Evolutionary conservation across 2,888 invertebrate species (phyloP), one percentile per base, ranked within the genome.

Genomic region (Dynastes maya): DNA sequence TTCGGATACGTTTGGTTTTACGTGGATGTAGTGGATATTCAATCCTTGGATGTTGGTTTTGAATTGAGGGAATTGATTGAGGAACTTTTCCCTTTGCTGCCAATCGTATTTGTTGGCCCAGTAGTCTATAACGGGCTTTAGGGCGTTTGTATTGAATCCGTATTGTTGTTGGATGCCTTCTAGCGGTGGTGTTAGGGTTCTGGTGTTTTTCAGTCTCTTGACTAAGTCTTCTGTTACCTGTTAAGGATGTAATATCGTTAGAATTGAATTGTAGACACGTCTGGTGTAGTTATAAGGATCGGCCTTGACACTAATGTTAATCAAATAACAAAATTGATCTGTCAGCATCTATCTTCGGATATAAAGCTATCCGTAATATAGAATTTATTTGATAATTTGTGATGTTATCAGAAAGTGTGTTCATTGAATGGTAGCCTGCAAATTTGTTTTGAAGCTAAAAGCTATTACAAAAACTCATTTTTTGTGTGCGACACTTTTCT

Each of bases 21-120:
- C 90, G 70, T 86, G 86, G n/a, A 87, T 80, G 79, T 82, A 87
- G 82, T 92, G 94, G 27, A 94, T 87, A 85, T 92, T 95, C 85
- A 95, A 93, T 79, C 95, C 90, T 81, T 93, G 93, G 76, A 96
- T 92, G 72, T 91, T 91, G 0, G 95, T 95, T 81, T 89, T 92
- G 86, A 91, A 95, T 72, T 95, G 94, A 0, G 92, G 91, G 84
- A 91, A 92, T 74, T 90, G 87, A 85, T 96, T 95, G 40, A 95
- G 86, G 71, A 89, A 88, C 3, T 87, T 86, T 85, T 94, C 92
- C 9, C 93, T 89, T 82, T 91, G 88, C 32, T 88, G 86, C 94
- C 95, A 96, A 83, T 94, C 90, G 86, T 94, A 95, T 76, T 92
- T 90, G 1, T 90, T 91, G 37, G 87, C 91, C 98, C 98, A 98